Evolutionary conservation across 1,140 invertebrate species (phyloP).

Genomic region (Camponotus floridanus): DNA sequence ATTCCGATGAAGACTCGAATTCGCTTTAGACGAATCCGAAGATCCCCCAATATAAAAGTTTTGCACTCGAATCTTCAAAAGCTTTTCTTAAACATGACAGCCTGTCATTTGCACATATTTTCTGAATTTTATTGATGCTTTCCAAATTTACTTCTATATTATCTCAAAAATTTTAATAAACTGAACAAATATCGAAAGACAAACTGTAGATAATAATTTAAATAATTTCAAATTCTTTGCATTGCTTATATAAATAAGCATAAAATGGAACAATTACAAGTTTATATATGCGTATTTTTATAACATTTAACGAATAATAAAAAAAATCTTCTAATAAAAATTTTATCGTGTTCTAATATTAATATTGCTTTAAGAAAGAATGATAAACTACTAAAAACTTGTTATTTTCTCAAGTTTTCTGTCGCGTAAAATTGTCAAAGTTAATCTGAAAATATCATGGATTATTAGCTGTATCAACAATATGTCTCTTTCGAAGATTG

Average conservation of each 20-base stretch:
- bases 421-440: not conserved
- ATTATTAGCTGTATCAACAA: not conserved
- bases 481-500: not conserved
- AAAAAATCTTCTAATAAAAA: constrained; percentile 1
- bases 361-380: not conserved
- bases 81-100: not conserved
- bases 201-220: not conserved
- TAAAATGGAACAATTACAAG: not conserved
- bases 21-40: not conserved
- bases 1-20: not conserved
- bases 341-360: not conserved
- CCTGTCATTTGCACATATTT: not conserved
- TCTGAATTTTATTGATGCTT: constrained; percentile 5
- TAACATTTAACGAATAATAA: not conserved
- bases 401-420: not conserved
- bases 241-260: not conserved
- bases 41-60: constrained; percentile 29
- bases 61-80: constrained; percentile 9
- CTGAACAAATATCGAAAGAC: not conserved
- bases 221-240: not conserved
- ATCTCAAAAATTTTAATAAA: not conserved
- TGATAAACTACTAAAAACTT: not conserved
- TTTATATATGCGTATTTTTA: not conserved
- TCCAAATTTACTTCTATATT: not conserved
- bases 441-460: not conserved